Percentiles rank a stretch among this genome's conserved stretches.
Conservation (phyloP, 2,113 vertebrate species). For the Argyrosomus japonicus region DNA sequence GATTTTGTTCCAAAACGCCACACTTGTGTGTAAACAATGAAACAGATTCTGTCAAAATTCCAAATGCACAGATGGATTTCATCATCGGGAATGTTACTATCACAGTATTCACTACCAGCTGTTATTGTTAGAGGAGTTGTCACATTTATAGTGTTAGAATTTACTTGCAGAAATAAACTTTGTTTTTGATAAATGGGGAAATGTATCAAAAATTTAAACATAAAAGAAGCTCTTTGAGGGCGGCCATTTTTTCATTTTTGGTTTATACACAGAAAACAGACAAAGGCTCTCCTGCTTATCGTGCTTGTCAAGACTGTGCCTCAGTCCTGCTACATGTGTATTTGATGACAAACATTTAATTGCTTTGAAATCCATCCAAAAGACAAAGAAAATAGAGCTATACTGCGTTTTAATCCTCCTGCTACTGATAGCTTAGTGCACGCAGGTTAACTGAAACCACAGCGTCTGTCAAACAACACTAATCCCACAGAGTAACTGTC, state of each 20-base stretch:
- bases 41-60: constrained; percentile 11
- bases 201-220: not conserved
- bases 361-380: not conserved
- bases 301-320: not conserved
- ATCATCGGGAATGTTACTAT: not conserved
- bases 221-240: not conserved
- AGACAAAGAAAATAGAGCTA: not conserved
- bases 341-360: not conserved
- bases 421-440: constrained; percentile 2
- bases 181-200: not conserved
- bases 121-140: not conserved
- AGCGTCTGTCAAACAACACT: constrained; percentile 43
- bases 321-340: not conserved
- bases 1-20: not conserved
- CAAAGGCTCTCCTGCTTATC: not conserved
- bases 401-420: not conserved
- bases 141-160: not conserved
- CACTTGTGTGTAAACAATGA: constrained; percentile 25
- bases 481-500: constrained; percentile 12
- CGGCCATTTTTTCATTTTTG: not conserved
- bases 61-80: constrained; percentile 4
- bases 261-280: not conserved
- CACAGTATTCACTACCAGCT: not conserved
- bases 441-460: constrained; percentile 12
- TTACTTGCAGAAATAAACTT: not conserved